These are phyloP conservation scores for Eristalis intricaria DNA, from an alignment of 2,888 invertebrate species.

Conservation along the genomic window DNA sequence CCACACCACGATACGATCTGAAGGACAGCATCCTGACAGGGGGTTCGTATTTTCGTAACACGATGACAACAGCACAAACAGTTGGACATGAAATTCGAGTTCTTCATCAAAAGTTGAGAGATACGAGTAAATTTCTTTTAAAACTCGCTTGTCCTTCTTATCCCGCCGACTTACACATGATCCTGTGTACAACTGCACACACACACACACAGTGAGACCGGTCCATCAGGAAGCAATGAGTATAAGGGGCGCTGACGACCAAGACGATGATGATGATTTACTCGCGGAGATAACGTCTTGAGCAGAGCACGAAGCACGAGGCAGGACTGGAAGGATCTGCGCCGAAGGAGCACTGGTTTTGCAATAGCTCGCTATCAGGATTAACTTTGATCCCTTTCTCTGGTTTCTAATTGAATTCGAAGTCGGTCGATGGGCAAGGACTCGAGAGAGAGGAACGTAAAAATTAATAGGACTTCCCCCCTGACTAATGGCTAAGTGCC, in stretches of 20 bases:
- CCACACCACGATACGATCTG: slow-evolving; percentile 22
- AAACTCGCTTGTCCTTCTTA: slow-evolving; percentile 2
- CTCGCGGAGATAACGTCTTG: slow-evolving; percentile 44
- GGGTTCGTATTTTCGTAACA: slow-evolving; percentile 28
- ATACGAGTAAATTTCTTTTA: not conserved
- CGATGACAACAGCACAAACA: slow-evolving; percentile 60
- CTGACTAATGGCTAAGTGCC: slow-evolving; percentile 68
- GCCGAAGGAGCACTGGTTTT: slow-evolving; percentile 31
- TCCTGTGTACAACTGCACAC: not conserved
- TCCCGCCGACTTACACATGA: not conserved
- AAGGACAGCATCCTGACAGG: slow-evolving; percentile 19
- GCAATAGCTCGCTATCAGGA: slow-evolving; percentile 56
- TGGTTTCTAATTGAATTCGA: slow-evolving; percentile 68
- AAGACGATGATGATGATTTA: slow-evolving; percentile 42
- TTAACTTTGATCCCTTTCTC: slow-evolving; percentile 68
- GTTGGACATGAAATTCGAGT: slow-evolving; percentile 43
- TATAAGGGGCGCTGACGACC: too few species aligned
- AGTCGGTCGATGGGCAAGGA: slow-evolving; percentile 34
- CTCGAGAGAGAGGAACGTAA: slow-evolving; percentile 22
- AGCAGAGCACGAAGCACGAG: not conserved
- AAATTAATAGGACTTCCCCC: slow-evolving; percentile 61
- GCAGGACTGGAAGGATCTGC: not conserved
- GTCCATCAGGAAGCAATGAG: too few species aligned
- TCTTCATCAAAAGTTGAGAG: not conserved
- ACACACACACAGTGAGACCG: not conserved